Base-by-base conservation (phyloP, 2,113 vertebrate species). In the Tiliqua scincoides region DNA sequence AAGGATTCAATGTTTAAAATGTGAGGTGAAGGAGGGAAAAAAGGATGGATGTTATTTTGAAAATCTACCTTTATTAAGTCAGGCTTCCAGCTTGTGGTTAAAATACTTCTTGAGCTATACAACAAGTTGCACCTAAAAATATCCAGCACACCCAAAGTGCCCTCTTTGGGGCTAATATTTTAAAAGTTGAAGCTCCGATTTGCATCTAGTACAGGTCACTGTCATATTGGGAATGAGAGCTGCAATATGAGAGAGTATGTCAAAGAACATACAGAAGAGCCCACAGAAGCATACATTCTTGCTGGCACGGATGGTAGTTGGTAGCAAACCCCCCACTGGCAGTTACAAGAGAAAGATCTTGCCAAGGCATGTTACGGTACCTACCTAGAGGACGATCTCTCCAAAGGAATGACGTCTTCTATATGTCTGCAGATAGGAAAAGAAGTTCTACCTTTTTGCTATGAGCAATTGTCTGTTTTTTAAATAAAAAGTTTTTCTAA, bases 401-500 rank as follows among this genome's bases (percentile, higher is more conserved):
- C 40, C 18, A 76, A 79, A 82, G 2, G 72, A 14, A 87, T 89
- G 86, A 48, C 43, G 92, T 92, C 43, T 48, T 48, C 43, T 48
- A 48, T 48, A 48, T 93, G 94, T 94, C 86, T 90, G 89, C 65
- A 91, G 84, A 87, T 6, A 85, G 78, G 83, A 88, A 96, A 92
- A 85, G 57, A 85, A 21, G 18, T 88, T 89, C 82, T 82, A 21
- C 90, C 30, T 93, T 54, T 78, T 83, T 91, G 86, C 91, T 90
- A 90, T 85, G 76, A 65, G 37, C 6, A 92, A 91, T 48, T 82
- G 14, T 59, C 43, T 91, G 72, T 93, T 95, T 96, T 95, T 83
- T 95, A 93, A 95, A 95, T 32, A 71, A 95, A 91, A n/a, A 92
- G 92, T 93, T 96, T 91, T 87, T 96, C 91, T 87, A 74, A 94